Conservation (phyloP, 1,140 invertebrate genomes). For the Mya arenaria region DNA sequence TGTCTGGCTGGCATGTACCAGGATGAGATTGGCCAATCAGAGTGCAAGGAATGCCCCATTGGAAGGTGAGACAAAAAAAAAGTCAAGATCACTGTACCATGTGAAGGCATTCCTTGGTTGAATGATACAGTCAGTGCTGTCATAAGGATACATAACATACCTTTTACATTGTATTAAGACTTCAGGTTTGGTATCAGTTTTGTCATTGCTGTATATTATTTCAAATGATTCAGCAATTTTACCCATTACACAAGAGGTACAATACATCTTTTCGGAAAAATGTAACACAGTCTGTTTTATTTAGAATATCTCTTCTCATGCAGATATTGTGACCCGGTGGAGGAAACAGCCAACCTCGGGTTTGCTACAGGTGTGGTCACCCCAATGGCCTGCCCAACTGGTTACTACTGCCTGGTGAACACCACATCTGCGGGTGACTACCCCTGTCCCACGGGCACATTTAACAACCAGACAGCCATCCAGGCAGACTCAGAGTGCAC, state of each 20-base stretch:
- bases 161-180: too few relatives aligned
- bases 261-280: too few relatives aligned
- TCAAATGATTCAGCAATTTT: too few relatives aligned
- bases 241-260: too few relatives aligned
- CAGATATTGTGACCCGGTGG: slow-evolving; percentile 78
- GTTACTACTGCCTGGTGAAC: slow-evolving; percentile 74
- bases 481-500: slow-evolving; percentile 67
- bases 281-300: neutral
- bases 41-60: slow-evolving; percentile 74
- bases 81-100: too few relatives aligned
- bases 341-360: slow-evolving; percentile 66
- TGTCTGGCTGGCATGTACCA: slow-evolving; percentile 75
- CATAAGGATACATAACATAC: too few relatives aligned
- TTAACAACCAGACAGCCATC: slow-evolving; percentile 72
- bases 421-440: slow-evolving; percentile 66
- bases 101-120: too few relatives aligned
- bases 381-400: slow-evolving; percentile 74
- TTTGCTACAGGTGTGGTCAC: slow-evolving; percentile 73
- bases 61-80: slow-evolving; percentile 76
- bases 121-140: too few relatives aligned
- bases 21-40: slow-evolving; percentile 66
- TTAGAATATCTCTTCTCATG: slow-evolving; percentile 17
- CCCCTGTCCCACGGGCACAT: slow-evolving; percentile 75
- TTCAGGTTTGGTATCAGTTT: too few relatives aligned
- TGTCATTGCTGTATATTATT: too few relatives aligned